phyloP scores from a whole-genome alignment of 1,140 invertebrate species.

The Alviniconcha marisindica region DNA sequence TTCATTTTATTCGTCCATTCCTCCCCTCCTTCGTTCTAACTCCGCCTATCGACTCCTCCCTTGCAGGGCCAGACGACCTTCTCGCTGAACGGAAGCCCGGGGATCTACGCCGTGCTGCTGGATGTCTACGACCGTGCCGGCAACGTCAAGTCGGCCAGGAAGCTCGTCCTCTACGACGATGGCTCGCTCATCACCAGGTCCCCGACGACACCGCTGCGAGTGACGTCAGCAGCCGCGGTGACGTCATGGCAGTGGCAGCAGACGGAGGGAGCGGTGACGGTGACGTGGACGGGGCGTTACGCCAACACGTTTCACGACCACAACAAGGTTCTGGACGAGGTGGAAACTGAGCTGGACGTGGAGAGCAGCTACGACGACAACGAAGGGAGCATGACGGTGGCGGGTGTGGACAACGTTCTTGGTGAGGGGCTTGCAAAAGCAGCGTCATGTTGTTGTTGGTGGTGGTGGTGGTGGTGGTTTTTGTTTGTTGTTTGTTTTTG shows the following conservation, averaged over 20 bases:
- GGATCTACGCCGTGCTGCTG: constrained; percentile 48
- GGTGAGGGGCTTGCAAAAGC: constrained; percentile 34
- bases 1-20: neutral
- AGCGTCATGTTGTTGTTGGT: no score
- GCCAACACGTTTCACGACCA: constrained; percentile 43
- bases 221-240: constrained; percentile 41
- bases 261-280: constrained; percentile 27
- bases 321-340: constrained; percentile 44
- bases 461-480: no score
- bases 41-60: neutral
- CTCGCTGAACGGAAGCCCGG: constrained; percentile 30
- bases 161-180: constrained; percentile 48
- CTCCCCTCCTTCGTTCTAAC: no score
- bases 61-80: constrained; percentile 39
- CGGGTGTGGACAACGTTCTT: constrained; percentile 37
- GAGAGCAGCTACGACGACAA: constrained; percentile 50
- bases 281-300: constrained; percentile 48
- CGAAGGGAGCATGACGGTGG: constrained; percentile 42
- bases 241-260: constrained; percentile 39
- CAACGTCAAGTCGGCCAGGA: constrained; percentile 48
- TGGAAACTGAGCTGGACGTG: constrained; percentile 32
- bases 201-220: constrained; percentile 1
- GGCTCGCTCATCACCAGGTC: constrained; percentile 31
- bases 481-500: no score
- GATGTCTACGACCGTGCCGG: constrained; percentile 51